A percentile compares a stretch with the other conserved stretches of the same genome.
phyloP scores from a whole-genome alignment of 2,888 invertebrate species.

The Xestoiulus laeticollis region DNA sequence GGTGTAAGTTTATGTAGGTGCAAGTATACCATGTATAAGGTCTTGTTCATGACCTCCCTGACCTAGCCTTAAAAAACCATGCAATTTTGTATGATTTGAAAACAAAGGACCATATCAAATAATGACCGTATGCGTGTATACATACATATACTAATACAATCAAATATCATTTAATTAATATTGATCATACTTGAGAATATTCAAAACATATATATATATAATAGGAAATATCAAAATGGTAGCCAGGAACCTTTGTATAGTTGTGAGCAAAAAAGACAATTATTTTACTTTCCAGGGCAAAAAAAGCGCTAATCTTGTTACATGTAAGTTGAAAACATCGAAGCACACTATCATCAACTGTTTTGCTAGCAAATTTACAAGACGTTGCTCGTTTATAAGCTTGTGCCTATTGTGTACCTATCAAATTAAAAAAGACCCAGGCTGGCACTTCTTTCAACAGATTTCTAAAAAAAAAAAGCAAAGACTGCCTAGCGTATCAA shows the following conservation, averaged over 20 bases:
- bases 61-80: too few species aligned
- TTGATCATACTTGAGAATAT: too few species aligned
- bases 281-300: neutral
- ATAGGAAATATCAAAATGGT: too few species aligned
- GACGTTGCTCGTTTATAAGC: neutral
- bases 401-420: neutral
- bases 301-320: neutral
- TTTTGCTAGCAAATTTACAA: neutral
- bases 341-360: neutral
- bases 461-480: neutral
- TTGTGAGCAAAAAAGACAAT: neutral
- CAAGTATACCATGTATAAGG: too few species aligned
- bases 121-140: too few species aligned
- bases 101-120: too few species aligned
- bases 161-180: too few species aligned
- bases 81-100: too few species aligned
- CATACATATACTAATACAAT: too few species aligned
- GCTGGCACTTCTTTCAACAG: neutral
- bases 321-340: neutral
- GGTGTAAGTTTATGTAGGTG: too few species aligned
- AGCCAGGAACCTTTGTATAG: neutral
- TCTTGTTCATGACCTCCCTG: too few species aligned
- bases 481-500: neutral
- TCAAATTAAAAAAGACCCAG: neutral
- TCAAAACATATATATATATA: too few species aligned